Evolutionary conservation across 2,888 invertebrate genomes (phyloP).

Genomic region (Nymphalis c-album): DNA sequence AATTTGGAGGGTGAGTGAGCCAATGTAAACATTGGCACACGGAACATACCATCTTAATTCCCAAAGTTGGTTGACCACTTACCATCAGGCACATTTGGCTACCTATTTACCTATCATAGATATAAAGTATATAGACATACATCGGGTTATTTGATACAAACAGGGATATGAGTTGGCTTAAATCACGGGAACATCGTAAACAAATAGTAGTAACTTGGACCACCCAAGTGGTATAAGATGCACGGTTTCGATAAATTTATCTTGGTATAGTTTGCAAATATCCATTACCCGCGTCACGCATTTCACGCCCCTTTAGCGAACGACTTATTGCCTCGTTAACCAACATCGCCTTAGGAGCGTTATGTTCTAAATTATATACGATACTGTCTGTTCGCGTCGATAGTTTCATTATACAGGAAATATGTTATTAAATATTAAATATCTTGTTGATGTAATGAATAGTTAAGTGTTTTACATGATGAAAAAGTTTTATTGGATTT

Average conservation of each 20-base stretch:
- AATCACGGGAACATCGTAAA: not conserved
- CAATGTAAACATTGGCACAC: too few species aligned
- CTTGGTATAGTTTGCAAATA: conserved; percentile 38
- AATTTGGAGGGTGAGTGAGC: too few species aligned
- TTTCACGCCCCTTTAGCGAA: conserved; percentile 37
- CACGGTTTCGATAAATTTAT: conserved; percentile 42
- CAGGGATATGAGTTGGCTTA: not conserved
- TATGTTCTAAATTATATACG: not conserved
- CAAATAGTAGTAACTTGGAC: conserved; percentile 19
- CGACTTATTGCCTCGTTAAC: conserved; percentile 10
- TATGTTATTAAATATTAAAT: too few species aligned
- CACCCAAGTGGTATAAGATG: conserved; percentile 39
- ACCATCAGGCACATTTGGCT: too few species aligned
- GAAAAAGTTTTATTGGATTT: too few species aligned
- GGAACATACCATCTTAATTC: too few species aligned
- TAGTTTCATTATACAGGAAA: too few species aligned
- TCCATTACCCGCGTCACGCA: conserved; percentile 43
- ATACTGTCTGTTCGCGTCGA: too few species aligned
- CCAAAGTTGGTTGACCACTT: too few species aligned
- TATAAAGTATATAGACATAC: not conserved
- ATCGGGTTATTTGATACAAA: not conserved
- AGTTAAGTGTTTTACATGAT: too few species aligned
- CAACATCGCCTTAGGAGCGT: not conserved
- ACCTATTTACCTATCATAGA: too few species aligned
- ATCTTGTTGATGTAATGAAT: too few species aligned